Base-by-base conservation (phyloP, 1,140 invertebrate genomes). In the Pararge aegeria region DNA sequence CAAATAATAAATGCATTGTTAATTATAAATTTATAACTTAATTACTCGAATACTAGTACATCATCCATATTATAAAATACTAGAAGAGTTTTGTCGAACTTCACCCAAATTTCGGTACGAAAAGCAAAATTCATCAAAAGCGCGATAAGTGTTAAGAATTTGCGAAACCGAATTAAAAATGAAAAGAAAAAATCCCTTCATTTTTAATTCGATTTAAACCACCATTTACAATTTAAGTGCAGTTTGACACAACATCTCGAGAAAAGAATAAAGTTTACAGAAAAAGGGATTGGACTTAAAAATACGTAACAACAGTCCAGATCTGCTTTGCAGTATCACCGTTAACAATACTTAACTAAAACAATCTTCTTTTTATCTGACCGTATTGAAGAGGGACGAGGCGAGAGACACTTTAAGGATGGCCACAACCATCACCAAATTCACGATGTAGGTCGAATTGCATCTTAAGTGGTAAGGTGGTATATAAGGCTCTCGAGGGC, bases 391-490 rank as follows among this genome's bases (percentile, higher is more conserved):
- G 78, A 87, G 83, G 54, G 87, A 89, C 60, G 87, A 89, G 29
- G 87, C 76, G 63, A 89, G 82, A 52, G 84, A 87, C 64, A 87
- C 87, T 80, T 89, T 89, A 67, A 89, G 80, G 61, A 89, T 89
- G 63, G 87, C 85, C 40, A 89, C 83, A 54, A 89, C 87, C 87
- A 89, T 88, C 70, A 89, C 83, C 55, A 89, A 74, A 77, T 89
- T 89, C 70, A 88, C 87, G 80, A 89, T 89, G 85, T 89, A 88
- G 78, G 87, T 89, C 87, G 87, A 89, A 89, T 89, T 88, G 87
- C 87, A 89, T 89, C 87, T 89, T 88, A 89, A 89, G 75, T 89
- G 82, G 80, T 86, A 89, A 80, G 84, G 87, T 89, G 87, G 84
- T 86, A 82, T 75, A 71, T 76, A 83, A 81, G 78, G 77, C 67